Percentiles rank a stretch among this genome's conserved stretches.
Conservation (phyloP, 2,113 vertebrate genomes). For the Aphyosemion australe region DNA sequence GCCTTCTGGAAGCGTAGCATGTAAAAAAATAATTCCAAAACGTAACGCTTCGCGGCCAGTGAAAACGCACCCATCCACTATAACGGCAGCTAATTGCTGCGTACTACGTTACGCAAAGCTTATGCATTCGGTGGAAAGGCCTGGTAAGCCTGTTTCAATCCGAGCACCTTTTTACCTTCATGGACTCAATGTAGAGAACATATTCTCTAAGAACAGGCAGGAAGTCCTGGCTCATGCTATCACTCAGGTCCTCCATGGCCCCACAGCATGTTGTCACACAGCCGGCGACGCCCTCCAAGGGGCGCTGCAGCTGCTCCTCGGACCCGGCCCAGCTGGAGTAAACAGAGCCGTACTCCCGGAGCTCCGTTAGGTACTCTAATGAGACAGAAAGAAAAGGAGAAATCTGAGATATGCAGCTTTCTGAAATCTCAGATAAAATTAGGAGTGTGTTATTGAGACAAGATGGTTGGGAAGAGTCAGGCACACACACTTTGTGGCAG, state of each 20-base stretch:
- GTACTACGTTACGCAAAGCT: no score
- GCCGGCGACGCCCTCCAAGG: constrained; percentile 88
- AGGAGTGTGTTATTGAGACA: background rate
- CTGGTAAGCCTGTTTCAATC: background rate
- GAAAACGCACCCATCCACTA: no score
- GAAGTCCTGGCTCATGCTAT: constrained; percentile 93
- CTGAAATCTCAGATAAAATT: background rate
- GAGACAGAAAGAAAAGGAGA: background rate
- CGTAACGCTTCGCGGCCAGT: no score
- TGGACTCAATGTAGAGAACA: constrained; percentile 91
- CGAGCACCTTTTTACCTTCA: constrained; percentile 85
- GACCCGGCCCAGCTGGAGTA: constrained; percentile 90
- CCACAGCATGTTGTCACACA: constrained; percentile 86
- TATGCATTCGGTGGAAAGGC: no score
- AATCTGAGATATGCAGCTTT: background rate
- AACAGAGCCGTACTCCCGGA: constrained; percentile 90
- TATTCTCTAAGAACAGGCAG: constrained; percentile 96
- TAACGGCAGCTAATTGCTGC: no score
- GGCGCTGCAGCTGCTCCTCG: constrained; percentile 86
- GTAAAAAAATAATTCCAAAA: no score
- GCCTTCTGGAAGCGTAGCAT: no score
- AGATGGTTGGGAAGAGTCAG: background rate
- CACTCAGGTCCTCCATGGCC: constrained; percentile 89
- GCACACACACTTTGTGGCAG: background rate
- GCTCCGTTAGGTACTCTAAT: constrained; percentile 91